These are phyloP conservation scores for Zapornia atra DNA, from an alignment of 2,113 vertebrate genomes.

Conservation along the genomic window DNA sequence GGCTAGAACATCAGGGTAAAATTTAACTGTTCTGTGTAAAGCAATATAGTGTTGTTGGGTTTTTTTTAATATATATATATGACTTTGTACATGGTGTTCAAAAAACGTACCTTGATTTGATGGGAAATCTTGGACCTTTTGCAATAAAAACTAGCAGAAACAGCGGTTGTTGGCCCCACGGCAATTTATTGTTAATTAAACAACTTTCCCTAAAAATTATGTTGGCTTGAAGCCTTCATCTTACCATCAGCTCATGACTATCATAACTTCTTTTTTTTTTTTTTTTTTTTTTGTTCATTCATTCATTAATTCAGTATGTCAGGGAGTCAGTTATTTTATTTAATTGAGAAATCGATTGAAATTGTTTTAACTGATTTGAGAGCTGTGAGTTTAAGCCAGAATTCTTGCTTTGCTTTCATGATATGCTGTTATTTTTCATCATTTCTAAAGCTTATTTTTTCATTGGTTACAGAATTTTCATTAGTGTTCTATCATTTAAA, in stretches of 20 bases:
- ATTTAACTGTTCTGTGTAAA: not conserved
- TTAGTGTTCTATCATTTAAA: not conserved
- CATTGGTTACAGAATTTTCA: not conserved
- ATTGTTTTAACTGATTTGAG: not conserved
- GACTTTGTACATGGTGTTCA: not conserved
- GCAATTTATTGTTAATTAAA: not conserved
- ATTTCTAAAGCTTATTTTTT: not conserved
- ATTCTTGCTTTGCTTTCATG: not conserved
- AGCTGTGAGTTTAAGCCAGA: not conserved
- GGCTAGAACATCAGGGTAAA: not conserved
- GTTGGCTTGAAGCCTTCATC: not conserved
- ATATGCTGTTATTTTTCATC: not conserved
- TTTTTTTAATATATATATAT: not conserved
- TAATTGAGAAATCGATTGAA: not conserved
- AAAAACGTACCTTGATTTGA: not conserved
- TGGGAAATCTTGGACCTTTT: not conserved
- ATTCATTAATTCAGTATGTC: not conserved
- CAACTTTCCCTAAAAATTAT: not conserved
- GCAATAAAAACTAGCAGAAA: not conserved
- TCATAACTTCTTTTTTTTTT: not conserved
- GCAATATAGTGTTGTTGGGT: not conserved
- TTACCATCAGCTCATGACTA: not conserved
- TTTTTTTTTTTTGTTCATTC: not conserved
- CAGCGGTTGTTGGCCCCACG: not conserved
- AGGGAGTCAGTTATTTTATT: not conserved